A percentile compares a stretch with the other conserved stretches of the same genome.
Conservation (phyloP, 2,888 invertebrate genomes). For the Conomelus anceps region DNA sequence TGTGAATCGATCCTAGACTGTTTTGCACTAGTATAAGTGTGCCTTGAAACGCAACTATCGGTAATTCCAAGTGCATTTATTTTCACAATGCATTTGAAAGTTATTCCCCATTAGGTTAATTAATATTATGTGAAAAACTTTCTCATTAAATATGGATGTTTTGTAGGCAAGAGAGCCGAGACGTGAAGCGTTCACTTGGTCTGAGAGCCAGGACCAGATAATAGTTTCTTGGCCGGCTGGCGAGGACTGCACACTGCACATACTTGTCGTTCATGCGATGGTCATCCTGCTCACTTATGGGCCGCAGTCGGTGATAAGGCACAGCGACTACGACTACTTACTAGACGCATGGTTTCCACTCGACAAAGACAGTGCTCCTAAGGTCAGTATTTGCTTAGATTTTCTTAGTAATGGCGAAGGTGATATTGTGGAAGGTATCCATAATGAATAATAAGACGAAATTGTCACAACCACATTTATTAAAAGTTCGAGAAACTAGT, state of each 20-base stretch:
- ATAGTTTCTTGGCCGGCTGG: slow-evolving; percentile 70
- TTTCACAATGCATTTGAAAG: no score
- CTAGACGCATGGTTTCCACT: slow-evolving; percentile 83
- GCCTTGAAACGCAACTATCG: no score
- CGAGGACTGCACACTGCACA: slow-evolving; percentile 67
- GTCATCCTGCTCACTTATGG: slow-evolving; percentile 72
- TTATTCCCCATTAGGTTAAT: neutral
- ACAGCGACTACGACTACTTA: slow-evolving; percentile 46
- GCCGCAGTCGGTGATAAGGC: slow-evolving; percentile 38
- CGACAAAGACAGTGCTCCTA: slow-evolving; percentile 59
- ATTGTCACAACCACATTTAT: no score
- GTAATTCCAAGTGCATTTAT: no score
- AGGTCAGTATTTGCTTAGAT: slow-evolving; percentile 37
- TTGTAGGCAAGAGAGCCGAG: slow-evolving; percentile 52
- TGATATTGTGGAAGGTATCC: no score
- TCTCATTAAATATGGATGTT: neutral
- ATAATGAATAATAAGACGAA: no score
- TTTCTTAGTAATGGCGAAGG: no score
- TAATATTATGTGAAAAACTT: neutral
- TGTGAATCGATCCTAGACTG: no score
- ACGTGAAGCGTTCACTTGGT: slow-evolving; percentile 55
- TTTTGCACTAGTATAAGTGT: no score
- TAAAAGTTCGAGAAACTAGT: no score
- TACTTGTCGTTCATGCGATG: slow-evolving; percentile 75
- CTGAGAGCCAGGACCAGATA: slow-evolving; percentile 67